Conservation (phyloP, 2,888 invertebrate genomes). For the Spatulosminthurus flaviceps region DNA sequence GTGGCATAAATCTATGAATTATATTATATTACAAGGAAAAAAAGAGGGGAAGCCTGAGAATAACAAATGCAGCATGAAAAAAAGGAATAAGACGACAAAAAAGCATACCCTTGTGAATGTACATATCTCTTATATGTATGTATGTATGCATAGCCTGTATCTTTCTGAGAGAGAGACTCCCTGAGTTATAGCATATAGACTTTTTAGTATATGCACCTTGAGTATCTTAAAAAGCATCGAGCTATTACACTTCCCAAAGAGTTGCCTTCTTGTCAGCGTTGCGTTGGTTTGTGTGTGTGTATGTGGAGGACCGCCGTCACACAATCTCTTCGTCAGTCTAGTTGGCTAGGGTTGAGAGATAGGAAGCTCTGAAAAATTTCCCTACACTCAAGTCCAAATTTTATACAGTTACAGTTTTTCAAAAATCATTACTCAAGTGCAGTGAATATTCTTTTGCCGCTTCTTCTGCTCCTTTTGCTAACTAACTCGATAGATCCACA, state of each 20-base stretch:
- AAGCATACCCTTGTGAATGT: background rate
- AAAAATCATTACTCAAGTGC: background rate
- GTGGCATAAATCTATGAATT: background rate
- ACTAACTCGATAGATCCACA: background rate
- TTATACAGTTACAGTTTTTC: background rate
- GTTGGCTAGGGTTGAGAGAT: constrained; percentile 18
- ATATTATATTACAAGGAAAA: background rate
- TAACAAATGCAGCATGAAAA: constrained; percentile 18
- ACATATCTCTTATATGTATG: too few relatives aligned
- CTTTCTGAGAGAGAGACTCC: background rate
- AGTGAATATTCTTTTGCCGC: background rate
- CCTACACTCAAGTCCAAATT: background rate
- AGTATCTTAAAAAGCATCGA: constrained; percentile 1
- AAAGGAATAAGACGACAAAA: background rate
- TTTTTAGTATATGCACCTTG: background rate
- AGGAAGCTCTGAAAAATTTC: constrained; percentile 18
- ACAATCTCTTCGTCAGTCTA: constrained; percentile 13
- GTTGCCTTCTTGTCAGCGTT: constrained; percentile 12
- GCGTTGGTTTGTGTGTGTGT: constrained; percentile 6
- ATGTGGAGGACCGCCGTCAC: constrained; percentile 18
- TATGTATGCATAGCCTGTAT: background rate
- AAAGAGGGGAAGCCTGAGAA: background rate
- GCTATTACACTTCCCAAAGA: constrained; percentile 13
- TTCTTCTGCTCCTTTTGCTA: constrained; percentile 9
- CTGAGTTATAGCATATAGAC: background rate